Base-by-base conservation (phyloP, 2,113 vertebrate genomes). In the Pelecanus crispus region DNA sequence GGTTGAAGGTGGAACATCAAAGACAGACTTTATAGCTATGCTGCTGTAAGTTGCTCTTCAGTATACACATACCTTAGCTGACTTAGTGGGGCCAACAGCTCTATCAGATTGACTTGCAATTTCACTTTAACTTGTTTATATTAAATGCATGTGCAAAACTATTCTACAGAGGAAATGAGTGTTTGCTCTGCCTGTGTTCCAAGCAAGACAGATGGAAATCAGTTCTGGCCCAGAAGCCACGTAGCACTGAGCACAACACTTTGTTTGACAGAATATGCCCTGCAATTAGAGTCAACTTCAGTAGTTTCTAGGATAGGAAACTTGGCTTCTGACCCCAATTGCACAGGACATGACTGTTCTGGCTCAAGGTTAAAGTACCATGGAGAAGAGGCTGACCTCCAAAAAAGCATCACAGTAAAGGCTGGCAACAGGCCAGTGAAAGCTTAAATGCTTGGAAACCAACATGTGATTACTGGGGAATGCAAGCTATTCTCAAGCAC, bases 141-240 rank as follows among this genome's bases (percentile, higher is more conserved):
- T 34, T 58, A 86, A 84, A 85, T 4, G 3, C 25, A 84, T 13
- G 20, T 17, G 14, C 42, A 49, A 56, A 65, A 26, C 36, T 31
- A 11, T 56, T 77, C 38, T 36, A 10, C 71, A 91, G 71, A 73
- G n/a, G 40, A 63, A 81, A 84, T 3, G 3, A 63, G 59, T 7
- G 49, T 62, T 61, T 9, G 31, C 68, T 81, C 73, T 89, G 81
- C 65, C 44, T 0, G 0, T 8, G 52, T 82, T 91, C 78, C 87
- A 80, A 49, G 74, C 65, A 40, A 68, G 94, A 34, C 89, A 96
- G 94, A 85, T 65, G 71, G 90, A 90, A 96, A 96, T 82, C 71
- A 55, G 90, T 7, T 61, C 85, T 88, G 66, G 66, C 87, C 85
- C 93, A 92, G 84, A 56, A 90, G 87, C 84, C 84, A 42, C 13